Evolutionary conservation across 2,113 vertebrate genomes (phyloP).

Genomic region (Pelobates fuscus): DNA sequence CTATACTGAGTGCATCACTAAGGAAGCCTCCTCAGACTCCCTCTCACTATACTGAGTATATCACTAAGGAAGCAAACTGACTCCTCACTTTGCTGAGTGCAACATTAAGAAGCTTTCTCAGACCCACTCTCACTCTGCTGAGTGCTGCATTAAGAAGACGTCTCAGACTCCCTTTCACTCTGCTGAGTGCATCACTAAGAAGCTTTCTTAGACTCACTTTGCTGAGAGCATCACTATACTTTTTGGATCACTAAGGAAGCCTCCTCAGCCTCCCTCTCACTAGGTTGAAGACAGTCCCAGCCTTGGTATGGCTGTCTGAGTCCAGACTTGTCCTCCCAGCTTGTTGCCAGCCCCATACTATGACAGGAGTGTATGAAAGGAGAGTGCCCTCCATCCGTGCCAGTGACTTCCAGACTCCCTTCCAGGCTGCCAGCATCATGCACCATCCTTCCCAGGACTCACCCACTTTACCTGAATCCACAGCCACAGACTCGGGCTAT

Average conservation of each 20-base stretch:
- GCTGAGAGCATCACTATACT: too few species aligned
- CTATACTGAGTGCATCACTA: slow-evolving; percentile 22
- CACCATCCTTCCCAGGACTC: slow-evolving; percentile 95
- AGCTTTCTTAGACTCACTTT: too few species aligned
- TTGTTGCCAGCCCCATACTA: slow-evolving; percentile 67
- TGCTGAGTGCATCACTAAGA: too few species aligned
- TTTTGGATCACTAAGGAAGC: slow-evolving; percentile 32
- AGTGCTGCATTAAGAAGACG: too few species aligned
- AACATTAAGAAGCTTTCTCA: too few species aligned
- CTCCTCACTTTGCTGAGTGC: slow-evolving; percentile 33
- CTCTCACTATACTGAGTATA: slow-evolving; percentile 23
- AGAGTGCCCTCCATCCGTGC: slow-evolving; percentile 89
- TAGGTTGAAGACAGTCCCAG: slow-evolving; percentile 31
- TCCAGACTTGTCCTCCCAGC: slow-evolving; percentile 37
- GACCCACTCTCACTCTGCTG: too few species aligned
- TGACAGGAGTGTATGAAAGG: slow-evolving; percentile 98
- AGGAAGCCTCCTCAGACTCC: slow-evolving; percentile 34
- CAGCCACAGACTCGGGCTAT: slow-evolving; percentile 96
- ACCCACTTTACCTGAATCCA: slow-evolving; percentile 95
- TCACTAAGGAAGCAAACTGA: slow-evolving; percentile 26
- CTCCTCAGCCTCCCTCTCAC: slow-evolving; percentile 33
- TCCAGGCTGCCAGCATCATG: slow-evolving; percentile 77
- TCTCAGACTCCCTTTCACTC: too few species aligned
- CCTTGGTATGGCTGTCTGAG: slow-evolving; percentile 55
- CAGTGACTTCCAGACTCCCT: slow-evolving; percentile 88